These are phyloP conservation scores for Eupristina koningsbergeri DNA, from an alignment of 1,140 invertebrate species.

Conservation along the genomic window DNA sequence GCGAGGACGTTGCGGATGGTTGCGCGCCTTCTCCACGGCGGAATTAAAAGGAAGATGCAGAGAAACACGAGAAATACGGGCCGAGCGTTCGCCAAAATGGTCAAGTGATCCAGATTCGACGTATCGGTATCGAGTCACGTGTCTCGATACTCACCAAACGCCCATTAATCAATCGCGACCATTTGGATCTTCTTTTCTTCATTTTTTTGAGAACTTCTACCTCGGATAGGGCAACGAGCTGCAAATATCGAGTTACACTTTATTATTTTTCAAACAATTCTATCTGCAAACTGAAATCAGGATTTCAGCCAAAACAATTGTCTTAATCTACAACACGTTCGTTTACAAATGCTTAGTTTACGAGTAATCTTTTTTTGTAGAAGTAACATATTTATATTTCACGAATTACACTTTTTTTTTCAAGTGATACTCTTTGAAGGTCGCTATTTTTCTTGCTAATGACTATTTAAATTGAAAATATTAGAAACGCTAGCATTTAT, in stretches of 20 bases:
- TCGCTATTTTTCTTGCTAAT: neutral
- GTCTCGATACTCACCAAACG: no score
- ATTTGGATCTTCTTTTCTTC: no score
- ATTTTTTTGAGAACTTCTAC: no score
- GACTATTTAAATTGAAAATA: neutral
- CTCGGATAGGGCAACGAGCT: no score
- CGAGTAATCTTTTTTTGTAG: neutral
- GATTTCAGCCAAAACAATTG: neutral
- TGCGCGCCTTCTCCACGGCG: neutral
- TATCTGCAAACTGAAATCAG: neutral
- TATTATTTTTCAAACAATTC: neutral
- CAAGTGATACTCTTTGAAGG: neutral
- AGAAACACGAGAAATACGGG: neutral
- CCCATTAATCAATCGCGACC: no score
- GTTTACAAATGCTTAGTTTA: neutral
- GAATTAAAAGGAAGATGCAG: neutral
- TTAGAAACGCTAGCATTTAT: neutral
- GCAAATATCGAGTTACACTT: neutral
- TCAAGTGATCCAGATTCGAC: no score
- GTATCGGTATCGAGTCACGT: no score
- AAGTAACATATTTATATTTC: neutral
- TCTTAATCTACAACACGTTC: neutral
- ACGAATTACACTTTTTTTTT: neutral
- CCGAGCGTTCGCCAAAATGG: no score
- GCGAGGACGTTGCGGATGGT: slow-evolving; percentile 14